phyloP scores from a whole-genome alignment of 23 tunicate species.

The Halocynthia aurantium region DNA sequence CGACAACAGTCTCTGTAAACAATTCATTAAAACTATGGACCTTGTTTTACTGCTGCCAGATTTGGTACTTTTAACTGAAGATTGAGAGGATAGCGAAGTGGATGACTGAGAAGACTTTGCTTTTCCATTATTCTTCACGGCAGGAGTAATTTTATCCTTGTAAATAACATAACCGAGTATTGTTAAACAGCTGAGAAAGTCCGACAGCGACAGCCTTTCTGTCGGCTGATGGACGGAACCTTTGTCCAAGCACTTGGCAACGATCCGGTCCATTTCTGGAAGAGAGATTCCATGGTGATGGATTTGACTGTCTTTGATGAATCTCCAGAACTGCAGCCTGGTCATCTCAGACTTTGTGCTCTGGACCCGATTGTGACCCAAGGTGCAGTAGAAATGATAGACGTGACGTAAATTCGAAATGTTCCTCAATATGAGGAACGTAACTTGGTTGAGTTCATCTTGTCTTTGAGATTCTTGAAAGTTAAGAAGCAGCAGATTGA shows the following conservation, averaged over 20 bases:
- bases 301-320: conserved; percentile 75
- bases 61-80: too few relatives aligned
- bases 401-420: conserved; percentile 67
- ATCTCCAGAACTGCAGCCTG: conserved; percentile 91
- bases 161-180: conserved; percentile 54
- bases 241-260: conserved; percentile 51
- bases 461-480: conserved; percentile 12
- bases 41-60: conserved; percentile 1
- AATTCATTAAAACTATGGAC: conserved; percentile 25
- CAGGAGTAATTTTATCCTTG: conserved; percentile 33
- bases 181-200: conserved; percentile 66
- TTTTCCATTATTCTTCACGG: background rate
- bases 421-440: conserved; percentile 64
- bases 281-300: conserved; percentile 63
- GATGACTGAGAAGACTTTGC: conserved; percentile 5
- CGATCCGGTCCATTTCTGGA: conserved; percentile 60
- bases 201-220: conserved; percentile 75
- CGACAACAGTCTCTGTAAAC: conserved; percentile 46
- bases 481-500: conserved; percentile 6
- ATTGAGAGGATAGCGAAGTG: too few relatives aligned
- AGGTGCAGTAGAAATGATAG: conserved; percentile 82
- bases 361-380: conserved; percentile 85
- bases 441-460: conserved; percentile 34
- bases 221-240: conserved; percentile 77
- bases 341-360: conserved; percentile 93